Conservation (phyloP, 2,888 invertebrate species). For the Suillia variegata region DNA sequence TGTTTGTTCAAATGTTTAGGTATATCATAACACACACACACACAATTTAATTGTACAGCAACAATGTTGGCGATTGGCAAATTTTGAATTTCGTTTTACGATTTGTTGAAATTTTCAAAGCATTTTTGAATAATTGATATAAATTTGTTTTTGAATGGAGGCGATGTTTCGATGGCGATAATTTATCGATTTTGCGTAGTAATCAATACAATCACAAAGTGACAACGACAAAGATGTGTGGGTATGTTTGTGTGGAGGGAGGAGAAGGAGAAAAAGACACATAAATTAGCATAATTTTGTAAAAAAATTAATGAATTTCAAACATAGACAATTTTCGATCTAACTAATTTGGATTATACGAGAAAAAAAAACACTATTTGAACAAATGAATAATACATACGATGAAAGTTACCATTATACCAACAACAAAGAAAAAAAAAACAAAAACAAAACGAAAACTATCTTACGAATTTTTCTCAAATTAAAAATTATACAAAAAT, state of each 20-base stretch:
- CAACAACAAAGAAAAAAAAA: too few relatives aligned
- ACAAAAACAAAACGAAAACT: too few relatives aligned
- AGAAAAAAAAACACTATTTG: background rate
- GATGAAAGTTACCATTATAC: background rate
- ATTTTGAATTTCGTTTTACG: background rate
- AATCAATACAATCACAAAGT: constrained; percentile 20
- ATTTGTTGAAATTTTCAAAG: background rate
- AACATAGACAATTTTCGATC: constrained; percentile 1
- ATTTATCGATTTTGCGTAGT: background rate
- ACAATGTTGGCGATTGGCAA: background rate
- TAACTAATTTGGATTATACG: background rate
- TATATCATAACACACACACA: too few relatives aligned
- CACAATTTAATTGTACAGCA: background rate
- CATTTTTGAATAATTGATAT: too few relatives aligned
- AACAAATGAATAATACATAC: background rate
- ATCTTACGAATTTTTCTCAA: background rate
- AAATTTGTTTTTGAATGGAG: too few relatives aligned
- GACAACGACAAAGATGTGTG: constrained; percentile 22
- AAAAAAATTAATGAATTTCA: constrained; percentile 10
- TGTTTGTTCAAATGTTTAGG: background rate
- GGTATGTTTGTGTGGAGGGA: constrained; percentile 11
- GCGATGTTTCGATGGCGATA: background rate
- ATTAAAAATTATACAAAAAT: background rate
- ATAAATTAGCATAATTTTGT: constrained; percentile 25
- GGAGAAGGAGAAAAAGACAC: constrained; percentile 24